Conservation (phyloP, 2,797 vertebrate species). For the Premnoplex brunnescens region DNA sequence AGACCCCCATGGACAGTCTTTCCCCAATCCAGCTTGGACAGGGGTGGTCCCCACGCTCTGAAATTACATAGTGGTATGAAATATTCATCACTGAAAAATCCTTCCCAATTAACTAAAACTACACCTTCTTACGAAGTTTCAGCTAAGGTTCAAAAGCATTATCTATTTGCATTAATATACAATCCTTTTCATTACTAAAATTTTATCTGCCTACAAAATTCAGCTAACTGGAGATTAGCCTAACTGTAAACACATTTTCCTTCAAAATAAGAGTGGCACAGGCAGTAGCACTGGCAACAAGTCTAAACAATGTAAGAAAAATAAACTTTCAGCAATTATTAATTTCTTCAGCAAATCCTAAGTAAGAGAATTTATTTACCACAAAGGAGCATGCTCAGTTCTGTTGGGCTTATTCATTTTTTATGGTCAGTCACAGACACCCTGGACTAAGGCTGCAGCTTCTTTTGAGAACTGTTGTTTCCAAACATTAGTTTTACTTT, state of each 20-base stretch:
- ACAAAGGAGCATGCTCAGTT: not conserved
- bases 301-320: not conserved
- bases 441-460: not conserved
- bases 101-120: not conserved
- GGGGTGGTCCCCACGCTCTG: not conserved
- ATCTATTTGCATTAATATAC: not conserved
- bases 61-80: not conserved
- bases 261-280: not conserved
- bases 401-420: not conserved
- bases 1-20: not conserved
- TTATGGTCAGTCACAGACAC: not conserved
- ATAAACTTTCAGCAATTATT: not conserved
- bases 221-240: not conserved
- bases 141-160: not conserved
- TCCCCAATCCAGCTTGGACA: not conserved
- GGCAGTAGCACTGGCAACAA: not conserved
- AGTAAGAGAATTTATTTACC: not conserved
- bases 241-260: not conserved
- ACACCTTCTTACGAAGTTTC: not conserved
- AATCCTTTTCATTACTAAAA: conserved; percentile 7
- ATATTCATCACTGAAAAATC: not conserved
- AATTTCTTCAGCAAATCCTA: not conserved
- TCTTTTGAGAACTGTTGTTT: not conserved
- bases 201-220: not conserved
- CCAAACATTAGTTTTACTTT: not conserved